Evolutionary conservation across 64 coral and sea anemone species (phyloP), one percentile per base, ranked within the genome.

Genomic region (Anthopleura sola): DNA sequence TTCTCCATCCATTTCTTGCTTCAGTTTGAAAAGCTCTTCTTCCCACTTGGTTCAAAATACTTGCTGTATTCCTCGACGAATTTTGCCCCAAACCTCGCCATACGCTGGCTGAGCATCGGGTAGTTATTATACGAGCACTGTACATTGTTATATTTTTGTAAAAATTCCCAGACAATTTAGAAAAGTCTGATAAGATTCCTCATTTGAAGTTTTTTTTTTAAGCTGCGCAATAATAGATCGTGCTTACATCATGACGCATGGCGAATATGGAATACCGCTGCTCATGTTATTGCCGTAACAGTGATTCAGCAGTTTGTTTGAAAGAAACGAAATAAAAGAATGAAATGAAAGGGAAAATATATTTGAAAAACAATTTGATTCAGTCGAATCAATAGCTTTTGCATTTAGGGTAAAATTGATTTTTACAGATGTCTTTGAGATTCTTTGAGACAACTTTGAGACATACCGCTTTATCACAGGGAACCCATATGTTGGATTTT

Each of bases 1-100:
- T 90, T 48, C 97, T 84, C 97, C 97, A 99, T 68, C 90, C 90
- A 34, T 60, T 51, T 38, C 93, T 91, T 68, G 93, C 77, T 82
- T 92, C 90, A 28, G 93, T 99, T 81, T 99, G 97, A 84, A 85
- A 99, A 46, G 24, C 24, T 75, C 97, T 86, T 46, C 82, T 83
- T n/a, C 78, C 78, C 37, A 81, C 78, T 2, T 32, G 66, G 28
- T 34, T 71, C 66, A 71, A 15, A 71, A 34, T 71, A 34, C 29
- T 71, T 15, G 62, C 6, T 68, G 66, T 32, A 48, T 79, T 79
- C 17, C 36, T 79, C 76, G 36, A 44, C 17, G 37, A 79, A 21
- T 79, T 19, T 15, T 79, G 76, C 15, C 76, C 44, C 20, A 79
- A 16, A 44, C 19, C 21, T 47, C 76, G 36, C 16, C 19, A 44